These are phyloP conservation scores for Ophion slaviceki DNA, from an alignment of 2,888 invertebrate genomes.

Conservation along the genomic window DNA sequence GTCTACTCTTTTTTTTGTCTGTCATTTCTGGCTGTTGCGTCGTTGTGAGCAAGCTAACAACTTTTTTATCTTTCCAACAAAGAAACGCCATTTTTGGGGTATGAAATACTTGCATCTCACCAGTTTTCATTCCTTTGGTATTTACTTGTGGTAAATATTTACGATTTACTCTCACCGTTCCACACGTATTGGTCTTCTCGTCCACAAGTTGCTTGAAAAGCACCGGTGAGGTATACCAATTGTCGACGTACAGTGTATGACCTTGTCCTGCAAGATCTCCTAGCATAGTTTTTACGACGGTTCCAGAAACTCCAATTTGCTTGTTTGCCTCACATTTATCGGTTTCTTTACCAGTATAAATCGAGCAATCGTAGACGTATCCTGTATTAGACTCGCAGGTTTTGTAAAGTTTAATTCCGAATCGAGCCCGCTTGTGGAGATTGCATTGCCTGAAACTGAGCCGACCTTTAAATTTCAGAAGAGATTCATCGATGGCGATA, in stretches of 20 bases:
- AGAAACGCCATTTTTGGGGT: slow-evolving; percentile 17
- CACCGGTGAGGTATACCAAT: too few species aligned
- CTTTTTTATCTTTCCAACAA: neutral
- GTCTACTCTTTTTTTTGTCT: neutral
- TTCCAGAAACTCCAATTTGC: slow-evolving; percentile 1
- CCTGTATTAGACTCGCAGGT: slow-evolving; percentile 13
- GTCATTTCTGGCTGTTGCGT: slow-evolving; percentile 1
- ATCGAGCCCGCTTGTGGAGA: slow-evolving; percentile 21
- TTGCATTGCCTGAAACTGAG: slow-evolving; percentile 30
- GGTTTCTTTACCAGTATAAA: slow-evolving; percentile 25
- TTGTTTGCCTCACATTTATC: neutral
- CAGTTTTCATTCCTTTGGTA: slow-evolving; percentile 18
- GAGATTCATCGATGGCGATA: slow-evolving; percentile 23
- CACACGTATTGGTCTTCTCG: slow-evolving; percentile 21
- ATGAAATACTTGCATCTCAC: slow-evolving; percentile 22
- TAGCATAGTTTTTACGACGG: too few species aligned
- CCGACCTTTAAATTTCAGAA: slow-evolving; percentile 25
- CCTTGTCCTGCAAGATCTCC: too few species aligned
- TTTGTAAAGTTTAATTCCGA: slow-evolving; percentile 26
- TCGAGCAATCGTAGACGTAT: neutral
- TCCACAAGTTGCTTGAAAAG: slow-evolving; percentile 9
- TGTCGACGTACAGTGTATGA: too few species aligned
- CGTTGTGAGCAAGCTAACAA: slow-evolving; percentile 15
- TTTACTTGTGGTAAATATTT: slow-evolving; percentile 24
- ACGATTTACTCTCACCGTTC: slow-evolving; percentile 25